Percentiles rank a stretch among this genome's conserved stretches.
Conservation (phyloP, 2,113 vertebrate species). For the Anarhynchus alexandrinus region DNA sequence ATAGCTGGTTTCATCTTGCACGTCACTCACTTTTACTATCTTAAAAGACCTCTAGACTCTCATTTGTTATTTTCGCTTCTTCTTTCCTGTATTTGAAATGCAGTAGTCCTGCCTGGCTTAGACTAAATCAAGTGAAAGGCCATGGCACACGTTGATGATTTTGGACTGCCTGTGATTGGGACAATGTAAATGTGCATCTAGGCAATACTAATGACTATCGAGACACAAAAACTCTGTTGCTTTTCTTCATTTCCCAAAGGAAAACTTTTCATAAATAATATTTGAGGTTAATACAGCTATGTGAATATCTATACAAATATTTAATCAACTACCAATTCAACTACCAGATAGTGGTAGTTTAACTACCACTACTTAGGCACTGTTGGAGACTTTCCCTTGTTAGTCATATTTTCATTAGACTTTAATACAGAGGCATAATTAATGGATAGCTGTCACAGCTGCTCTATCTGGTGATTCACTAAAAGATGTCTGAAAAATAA, state of each 20-base stretch:
- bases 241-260: not conserved
- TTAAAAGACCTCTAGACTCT: not conserved
- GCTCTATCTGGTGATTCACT: constrained; percentile 10
- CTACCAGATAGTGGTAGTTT: not conserved
- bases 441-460: constrained; percentile 31
- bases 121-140: not conserved
- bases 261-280: constrained; percentile 1
- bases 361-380: not conserved
- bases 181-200: not conserved
- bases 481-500: constrained; percentile 18
- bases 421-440: constrained; percentile 22
- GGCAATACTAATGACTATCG: not conserved
- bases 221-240: not conserved
- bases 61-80: not conserved
- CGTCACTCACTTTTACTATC: not conserved
- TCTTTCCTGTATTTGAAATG: not conserved
- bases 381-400: not conserved
- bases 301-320: constrained; percentile 29
- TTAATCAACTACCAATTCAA: not conserved
- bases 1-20: not conserved
- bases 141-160: not conserved
- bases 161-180: not conserved
- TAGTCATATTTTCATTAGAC: constrained; percentile 4
- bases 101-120: not conserved
- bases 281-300: not conserved